These are phyloP conservation scores for Atlantisia rogersi DNA, from an alignment of 2,113 vertebrate genomes.

Conservation along the genomic window DNA sequence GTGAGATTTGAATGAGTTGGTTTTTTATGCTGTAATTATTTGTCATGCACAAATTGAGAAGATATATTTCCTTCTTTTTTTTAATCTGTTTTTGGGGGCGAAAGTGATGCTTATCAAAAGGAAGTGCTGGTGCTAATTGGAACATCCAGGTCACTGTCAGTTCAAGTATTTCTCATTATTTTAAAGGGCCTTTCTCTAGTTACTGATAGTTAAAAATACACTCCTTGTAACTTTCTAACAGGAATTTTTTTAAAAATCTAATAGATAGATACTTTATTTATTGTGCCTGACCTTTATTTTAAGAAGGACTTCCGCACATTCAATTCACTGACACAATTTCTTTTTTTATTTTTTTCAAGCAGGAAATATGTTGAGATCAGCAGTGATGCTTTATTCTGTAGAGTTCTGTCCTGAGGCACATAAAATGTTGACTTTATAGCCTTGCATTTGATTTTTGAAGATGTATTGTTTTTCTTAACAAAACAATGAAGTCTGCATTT, in stretches of 20 bases:
- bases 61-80: not conserved
- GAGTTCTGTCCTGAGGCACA: not conserved
- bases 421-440: not conserved
- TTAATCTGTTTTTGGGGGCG: not conserved
- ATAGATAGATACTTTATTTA: not conserved
- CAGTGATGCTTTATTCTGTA: not conserved
- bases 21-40: not conserved
- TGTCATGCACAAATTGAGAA: not conserved
- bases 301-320: not conserved
- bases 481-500: not conserved
- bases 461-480: not conserved
- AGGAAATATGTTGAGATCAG: not conserved
- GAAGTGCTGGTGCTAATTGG: not conserved
- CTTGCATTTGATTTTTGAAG: not conserved
- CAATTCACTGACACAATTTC: not conserved
- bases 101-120: not conserved
- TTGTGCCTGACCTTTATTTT: not conserved
- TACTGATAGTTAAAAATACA: not conserved
- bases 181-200: not conserved
- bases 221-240: not conserved
- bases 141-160: not conserved
- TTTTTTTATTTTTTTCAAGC: not conserved
- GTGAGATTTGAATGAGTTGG: not conserved
- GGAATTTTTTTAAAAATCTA: not conserved
- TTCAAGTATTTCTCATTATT: constrained; percentile 35